Evolutionary conservation across 2,113 vertebrate genomes (phyloP), one percentile per base, ranked within the genome.

Genomic region (Neotragus moschatus): DNA sequence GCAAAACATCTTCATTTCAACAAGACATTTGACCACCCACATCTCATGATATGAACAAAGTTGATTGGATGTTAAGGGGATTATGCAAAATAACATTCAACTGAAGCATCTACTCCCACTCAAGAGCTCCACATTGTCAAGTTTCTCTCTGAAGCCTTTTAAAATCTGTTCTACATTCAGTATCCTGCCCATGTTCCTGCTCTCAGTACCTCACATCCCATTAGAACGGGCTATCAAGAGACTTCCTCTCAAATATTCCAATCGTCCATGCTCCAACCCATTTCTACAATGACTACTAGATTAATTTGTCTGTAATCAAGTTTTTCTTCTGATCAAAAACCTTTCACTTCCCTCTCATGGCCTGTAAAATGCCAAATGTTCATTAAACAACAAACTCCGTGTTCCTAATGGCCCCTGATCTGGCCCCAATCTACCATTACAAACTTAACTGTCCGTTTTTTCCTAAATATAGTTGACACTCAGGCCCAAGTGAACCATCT

Each of bases 271-370:
- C 60, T 70, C 56, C 7, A 36, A 26, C 49, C 23, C 51, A 73
- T 91, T 88, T 84, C 90, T 84, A 94, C 66, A 55, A 73, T 70
- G 88, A 82, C 10, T 61, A 43, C 45, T 17, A 61, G 56, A 51
- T 80, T 82, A 84, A 77, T 58, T 87, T 96, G 85, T n/a, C 56
- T 93, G 30, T 82, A 56, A 90, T 70, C 43, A 61, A 73, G 53
- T 53, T 84, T 97, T 91, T 87, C 63, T 91, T 94, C n/a, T 87
- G 73, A 84, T 93, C 51, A 55, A 33, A 91, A 94, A 91, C 25
- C 26, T 94, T 96, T 56, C 28, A 66, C 47, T 77, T 61, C 4
- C 30, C 51, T 17, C 39, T 96, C 36, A 49, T 75, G 70, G 30
- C 51, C 82, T 92, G 14, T 88, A 84, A 90, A 92, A 85, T 87